Base-by-base conservation (phyloP, 2,888 invertebrate genomes). In the Hypsopygia costalis region DNA sequence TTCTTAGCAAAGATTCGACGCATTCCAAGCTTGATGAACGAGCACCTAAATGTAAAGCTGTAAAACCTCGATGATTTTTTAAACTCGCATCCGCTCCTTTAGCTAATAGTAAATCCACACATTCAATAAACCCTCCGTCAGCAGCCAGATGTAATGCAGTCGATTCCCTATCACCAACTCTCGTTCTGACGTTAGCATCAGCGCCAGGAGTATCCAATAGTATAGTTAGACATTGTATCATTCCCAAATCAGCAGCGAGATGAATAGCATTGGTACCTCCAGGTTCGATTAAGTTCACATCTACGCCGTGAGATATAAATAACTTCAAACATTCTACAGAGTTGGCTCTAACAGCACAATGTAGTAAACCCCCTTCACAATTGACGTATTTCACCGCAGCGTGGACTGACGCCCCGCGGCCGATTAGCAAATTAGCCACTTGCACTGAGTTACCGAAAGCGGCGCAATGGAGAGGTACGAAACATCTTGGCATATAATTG, bases 401-500 rank as follows among this genome's bases (percentile, higher is more conserved):
- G 47, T 91, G 91, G 34, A 95, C 92, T 46, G 91, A 90, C 38
- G 95, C 93, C 11, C 93, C 94, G 49, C 91, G 91, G 47, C 91
- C 91, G 47, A 97, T 90, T 45, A 97, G 91, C 63, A 95, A 91
- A 75, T 92, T 93, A 40, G 95, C 94, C 8, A 95, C 95, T 62
- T 94, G 93, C 38, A 93, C 91, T 47, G 96, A 93, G 66, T 97
- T 95, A 8, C 97, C 95, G 79, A 96, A 96, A 22, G 97, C 96
- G 8, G 97, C 95, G 69, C 95, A 96, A 75, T 98, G 97, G 43
- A 97, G 90, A 0, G 97, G 96, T 33, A 94, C 94, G 69, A 94
- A 94, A 56, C 92, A 92, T 69, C 93, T 92, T 44, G 91, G 91
- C 64, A 92, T 91, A 36, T 91, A 90, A 77, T 94, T 93, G 6